Conservation (phyloP, 2,888 invertebrate genomes). For the Trichacis sp. region DNA sequence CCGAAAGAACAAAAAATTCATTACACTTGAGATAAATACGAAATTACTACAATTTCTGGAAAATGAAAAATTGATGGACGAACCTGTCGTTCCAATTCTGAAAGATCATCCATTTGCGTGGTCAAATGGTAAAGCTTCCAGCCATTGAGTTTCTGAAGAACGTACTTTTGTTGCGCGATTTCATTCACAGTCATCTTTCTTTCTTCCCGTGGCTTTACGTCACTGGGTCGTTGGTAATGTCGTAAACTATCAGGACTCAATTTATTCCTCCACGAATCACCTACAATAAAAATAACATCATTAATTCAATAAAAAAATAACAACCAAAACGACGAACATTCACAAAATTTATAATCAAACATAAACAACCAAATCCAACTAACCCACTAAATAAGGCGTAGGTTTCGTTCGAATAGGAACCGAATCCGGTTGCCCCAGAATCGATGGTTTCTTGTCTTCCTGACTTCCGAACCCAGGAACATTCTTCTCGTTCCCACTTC, state of each 20-base stretch:
- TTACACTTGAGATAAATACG: too few species aligned
- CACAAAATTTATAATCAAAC: too few species aligned
- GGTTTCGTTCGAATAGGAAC: slow-evolving; percentile 56
- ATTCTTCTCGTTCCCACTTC: slow-evolving; percentile 45
- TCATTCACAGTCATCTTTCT: slow-evolving; percentile 87
- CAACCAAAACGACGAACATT: too few species aligned
- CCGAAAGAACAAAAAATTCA: too few species aligned
- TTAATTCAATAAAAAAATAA: slow-evolving; percentile 3
- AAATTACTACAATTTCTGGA: too few species aligned
- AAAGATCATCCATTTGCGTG: slow-evolving; percentile 93
- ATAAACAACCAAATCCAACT: too few species aligned
- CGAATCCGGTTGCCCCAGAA: slow-evolving; percentile 41
- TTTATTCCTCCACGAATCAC: slow-evolving; percentile 57
- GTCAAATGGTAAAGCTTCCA: slow-evolving; percentile 95
- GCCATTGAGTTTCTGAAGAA: slow-evolving; percentile 89
- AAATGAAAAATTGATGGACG: too few species aligned
- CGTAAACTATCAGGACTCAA: slow-evolving; percentile 58
- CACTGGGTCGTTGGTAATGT: slow-evolving; percentile 71
- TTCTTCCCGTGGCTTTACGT: slow-evolving; percentile 91
- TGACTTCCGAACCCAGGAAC: slow-evolving; percentile 48
- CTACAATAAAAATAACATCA: slow-evolving; percentile 15
- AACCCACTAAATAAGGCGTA: slow-evolving; percentile 61
- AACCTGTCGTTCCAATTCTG: slow-evolving; percentile 64
- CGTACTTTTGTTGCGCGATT: slow-evolving; percentile 88
- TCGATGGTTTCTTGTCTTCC: slow-evolving; percentile 50